Conservation (phyloP, 2,797 vertebrate species). For the Australoheros facetus region DNA sequence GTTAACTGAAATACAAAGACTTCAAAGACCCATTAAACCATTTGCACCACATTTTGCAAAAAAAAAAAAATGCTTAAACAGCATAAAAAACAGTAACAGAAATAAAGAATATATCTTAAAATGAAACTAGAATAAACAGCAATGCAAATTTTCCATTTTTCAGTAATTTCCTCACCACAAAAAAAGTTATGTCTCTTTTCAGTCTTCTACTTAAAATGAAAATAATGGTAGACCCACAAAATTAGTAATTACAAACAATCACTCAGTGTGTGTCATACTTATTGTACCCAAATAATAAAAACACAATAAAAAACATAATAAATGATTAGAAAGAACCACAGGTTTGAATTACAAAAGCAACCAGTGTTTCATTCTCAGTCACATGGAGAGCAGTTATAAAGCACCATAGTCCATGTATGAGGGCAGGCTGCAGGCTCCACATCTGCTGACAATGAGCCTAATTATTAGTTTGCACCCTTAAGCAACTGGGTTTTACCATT, state of each 20-base stretch:
- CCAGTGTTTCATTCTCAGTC: not conserved
- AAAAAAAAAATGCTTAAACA: too few species aligned
- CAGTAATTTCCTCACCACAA: too few species aligned
- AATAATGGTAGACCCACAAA: too few species aligned
- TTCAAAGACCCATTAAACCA: not conserved
- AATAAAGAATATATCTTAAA: not conserved
- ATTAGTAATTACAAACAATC: not conserved
- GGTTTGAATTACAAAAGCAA: not conserved
- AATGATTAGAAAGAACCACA: not conserved
- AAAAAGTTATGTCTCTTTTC: not conserved
- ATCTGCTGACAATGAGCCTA: not conserved
- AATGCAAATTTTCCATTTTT: not conserved
- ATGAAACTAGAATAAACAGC: not conserved
- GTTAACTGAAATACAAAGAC: not conserved
- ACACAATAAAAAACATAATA: not conserved
- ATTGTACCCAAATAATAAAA: not conserved
- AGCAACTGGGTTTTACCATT: not conserved
- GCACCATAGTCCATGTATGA: not conserved
- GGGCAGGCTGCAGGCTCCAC: not conserved
- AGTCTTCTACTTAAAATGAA: not conserved
- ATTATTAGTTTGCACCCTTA: fast-evolving
- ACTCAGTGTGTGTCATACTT: not conserved
- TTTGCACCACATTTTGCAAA: not conserved
- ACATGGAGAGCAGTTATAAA: not conserved
- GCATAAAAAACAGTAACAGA: fast-evolving